Conservation (phyloP, 2,797 vertebrate species). For the Pogoniulus pusillus region DNA sequence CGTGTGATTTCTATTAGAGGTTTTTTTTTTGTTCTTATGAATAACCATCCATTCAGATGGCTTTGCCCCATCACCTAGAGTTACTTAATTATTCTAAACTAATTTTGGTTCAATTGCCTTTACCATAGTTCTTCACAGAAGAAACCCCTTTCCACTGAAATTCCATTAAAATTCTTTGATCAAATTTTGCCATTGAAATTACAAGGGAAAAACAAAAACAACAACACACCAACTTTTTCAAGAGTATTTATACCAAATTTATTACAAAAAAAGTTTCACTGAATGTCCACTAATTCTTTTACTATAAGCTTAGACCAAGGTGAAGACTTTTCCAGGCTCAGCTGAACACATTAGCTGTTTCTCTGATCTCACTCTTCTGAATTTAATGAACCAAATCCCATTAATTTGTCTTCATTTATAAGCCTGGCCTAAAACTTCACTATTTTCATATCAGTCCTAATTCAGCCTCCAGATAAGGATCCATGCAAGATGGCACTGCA, state of each 20-base stretch:
- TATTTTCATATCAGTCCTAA: not conserved
- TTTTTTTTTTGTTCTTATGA: not conserved
- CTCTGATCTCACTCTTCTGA: not conserved
- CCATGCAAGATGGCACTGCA: not conserved
- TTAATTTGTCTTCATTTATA: not conserved
- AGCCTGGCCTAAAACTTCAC: not conserved
- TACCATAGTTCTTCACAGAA: not conserved
- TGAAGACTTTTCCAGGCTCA: constrained; percentile 43
- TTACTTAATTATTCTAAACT: not conserved
- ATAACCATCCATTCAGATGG: not conserved
- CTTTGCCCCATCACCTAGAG: not conserved
- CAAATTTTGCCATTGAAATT: constrained; percentile 31
- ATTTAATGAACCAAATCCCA: not conserved
- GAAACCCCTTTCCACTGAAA: not conserved
- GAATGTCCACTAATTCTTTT: constrained; percentile 30
- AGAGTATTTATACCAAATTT: constrained; percentile 50
- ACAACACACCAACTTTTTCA: not conserved
- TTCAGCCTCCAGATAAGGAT: not conserved
- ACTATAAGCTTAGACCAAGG: constrained; percentile 40
- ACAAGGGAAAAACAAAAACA: not conserved
- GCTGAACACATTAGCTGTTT: constrained; percentile 22
- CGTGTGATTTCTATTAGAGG: not conserved
- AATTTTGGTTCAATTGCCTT: not conserved
- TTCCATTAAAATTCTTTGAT: constrained; percentile 14
- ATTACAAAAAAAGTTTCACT: constrained; percentile 50